phyloP scores from a whole-genome alignment of 2,888 invertebrate genomes.

The Eretmocerus hayati region DNA sequence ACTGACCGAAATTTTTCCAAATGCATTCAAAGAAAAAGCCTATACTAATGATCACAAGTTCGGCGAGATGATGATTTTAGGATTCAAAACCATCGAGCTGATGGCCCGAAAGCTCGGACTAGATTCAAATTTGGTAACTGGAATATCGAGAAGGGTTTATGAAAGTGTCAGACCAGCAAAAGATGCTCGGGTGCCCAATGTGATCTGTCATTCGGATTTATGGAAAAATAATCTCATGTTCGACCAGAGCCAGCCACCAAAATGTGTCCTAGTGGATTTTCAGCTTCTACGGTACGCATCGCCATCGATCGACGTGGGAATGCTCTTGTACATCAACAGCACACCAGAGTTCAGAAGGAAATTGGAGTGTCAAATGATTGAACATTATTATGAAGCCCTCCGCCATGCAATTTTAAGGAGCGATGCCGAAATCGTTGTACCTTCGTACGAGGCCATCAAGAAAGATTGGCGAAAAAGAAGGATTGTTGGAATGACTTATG shows the following conservation, averaged over 20 bases:
- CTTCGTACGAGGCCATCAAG: slow-evolving; percentile 31
- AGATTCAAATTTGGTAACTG: neutral
- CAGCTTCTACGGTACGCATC: slow-evolving; percentile 8
- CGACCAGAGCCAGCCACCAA: neutral
- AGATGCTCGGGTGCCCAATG: slow-evolving; percentile 30
- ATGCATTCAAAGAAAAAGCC: slow-evolving; percentile 4
- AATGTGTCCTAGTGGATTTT: slow-evolving; percentile 10
- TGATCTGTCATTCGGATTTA: slow-evolving; percentile 6
- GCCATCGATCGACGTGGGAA: neutral
- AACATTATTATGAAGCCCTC: slow-evolving; percentile 8
- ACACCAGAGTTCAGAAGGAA: slow-evolving; percentile 3
- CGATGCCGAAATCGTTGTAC: slow-evolving; percentile 36
- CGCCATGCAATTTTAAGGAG: slow-evolving; percentile 11
- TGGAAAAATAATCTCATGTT: slow-evolving; percentile 11
- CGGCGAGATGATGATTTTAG: neutral
- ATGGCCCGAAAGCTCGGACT: neutral
- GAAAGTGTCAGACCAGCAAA: slow-evolving; percentile 59
- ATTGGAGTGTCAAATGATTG: neutral
- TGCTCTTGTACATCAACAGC: slow-evolving; percentile 2
- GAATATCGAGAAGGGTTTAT: slow-evolving; percentile 44
- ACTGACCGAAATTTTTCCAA: slow-evolving; percentile 3
- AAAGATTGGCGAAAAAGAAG: slow-evolving; percentile 35
- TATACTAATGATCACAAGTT: neutral
- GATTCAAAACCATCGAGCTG: neutral
- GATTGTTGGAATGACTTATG: slow-evolving; percentile 31